Evolutionary conservation across 2,888 invertebrate species (phyloP).

Genomic region (Ceriagrion tenellum): DNA sequence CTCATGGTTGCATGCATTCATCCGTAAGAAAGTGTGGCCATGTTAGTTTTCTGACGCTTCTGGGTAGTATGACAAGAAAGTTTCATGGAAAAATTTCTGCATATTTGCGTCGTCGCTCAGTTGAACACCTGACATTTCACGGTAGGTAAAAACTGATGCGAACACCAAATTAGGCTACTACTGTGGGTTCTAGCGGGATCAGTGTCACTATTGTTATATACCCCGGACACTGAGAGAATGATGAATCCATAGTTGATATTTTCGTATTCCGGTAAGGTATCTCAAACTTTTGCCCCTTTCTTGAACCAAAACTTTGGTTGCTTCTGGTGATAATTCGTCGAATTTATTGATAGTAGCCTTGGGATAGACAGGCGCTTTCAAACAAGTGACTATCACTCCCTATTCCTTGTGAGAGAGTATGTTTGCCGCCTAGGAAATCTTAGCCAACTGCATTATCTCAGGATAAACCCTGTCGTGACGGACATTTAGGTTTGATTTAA

Average conservation of each 20-base stretch:
- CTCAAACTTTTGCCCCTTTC: too few relatives aligned
- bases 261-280: constrained; percentile 13
- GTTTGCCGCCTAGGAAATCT: too few relatives aligned
- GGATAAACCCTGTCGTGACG: too few relatives aligned
- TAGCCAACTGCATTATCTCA: too few relatives aligned
- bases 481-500: too few relatives aligned
- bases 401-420: too few relatives aligned
- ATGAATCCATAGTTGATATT: background rate
- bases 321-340: background rate
- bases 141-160: background rate
- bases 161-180: background rate
- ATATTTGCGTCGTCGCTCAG: background rate
- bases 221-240: background rate
- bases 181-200: background rate
- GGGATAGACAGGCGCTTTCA: too few relatives aligned
- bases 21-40: constrained; percentile 42
- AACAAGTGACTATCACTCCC: too few relatives aligned
- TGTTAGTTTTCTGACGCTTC: constrained; percentile 33
- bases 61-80: background rate
- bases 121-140: constrained; percentile 12
- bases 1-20: constrained; percentile 36
- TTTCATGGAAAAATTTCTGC: constrained; percentile 18
- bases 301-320: background rate
- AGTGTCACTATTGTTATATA: background rate
- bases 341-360: too few relatives aligned